Evolutionary conservation across 2,797 vertebrate genomes (phyloP), one percentile per base, ranked within the genome.

Genomic region (Peromyscus nudipes): DNA sequence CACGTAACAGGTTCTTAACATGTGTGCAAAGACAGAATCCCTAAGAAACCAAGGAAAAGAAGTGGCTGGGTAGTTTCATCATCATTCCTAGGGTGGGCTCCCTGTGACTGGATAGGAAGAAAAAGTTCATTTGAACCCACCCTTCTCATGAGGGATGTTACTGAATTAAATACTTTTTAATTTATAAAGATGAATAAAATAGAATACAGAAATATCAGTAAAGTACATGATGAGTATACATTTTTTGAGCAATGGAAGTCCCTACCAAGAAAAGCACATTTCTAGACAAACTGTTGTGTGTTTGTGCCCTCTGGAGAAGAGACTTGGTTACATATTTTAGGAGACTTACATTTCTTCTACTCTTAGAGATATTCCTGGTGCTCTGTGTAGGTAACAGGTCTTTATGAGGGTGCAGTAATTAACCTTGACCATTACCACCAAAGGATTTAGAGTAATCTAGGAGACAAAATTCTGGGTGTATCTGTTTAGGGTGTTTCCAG

Each of bases 41-140:
- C 21, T 49, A 73, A 91, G 34, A 89, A 91, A 88, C 65, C 27
- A 85, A 94, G 77, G 25, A 49, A 89, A 84, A 34, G 62, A 79
- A 73, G 31, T n/a, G 11, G 65, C 60, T 27, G 79, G 34, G 69
- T 21, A 57, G 92, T 31, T 4, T 67, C 64, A 55, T 92, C 21
- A 57, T 76, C 79, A 16, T 37, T 80, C 23, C 31, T 64, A 91
- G 62, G 77, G 82, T 71, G 34, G 9, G 64, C 27, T n/a, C 43
- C 23, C n/a, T 81, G 9, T 46, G 62, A 12, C 34, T 93, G 4
- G n/a, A 75, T 76, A 31, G 84, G 13, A 19, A 73, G 60, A 69
- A 92, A 92, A 84, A 91, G 84, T 88, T 91, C 4, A 94, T 77
- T 52, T 88, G 14, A 95, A 73, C 6, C 9, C 46, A 93, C 12